A percentile compares a stretch with the other conserved stretches of the same genome.
Conservation (phyloP, 2,113 vertebrate genomes). For the Gobiocypris rarus region DNA sequence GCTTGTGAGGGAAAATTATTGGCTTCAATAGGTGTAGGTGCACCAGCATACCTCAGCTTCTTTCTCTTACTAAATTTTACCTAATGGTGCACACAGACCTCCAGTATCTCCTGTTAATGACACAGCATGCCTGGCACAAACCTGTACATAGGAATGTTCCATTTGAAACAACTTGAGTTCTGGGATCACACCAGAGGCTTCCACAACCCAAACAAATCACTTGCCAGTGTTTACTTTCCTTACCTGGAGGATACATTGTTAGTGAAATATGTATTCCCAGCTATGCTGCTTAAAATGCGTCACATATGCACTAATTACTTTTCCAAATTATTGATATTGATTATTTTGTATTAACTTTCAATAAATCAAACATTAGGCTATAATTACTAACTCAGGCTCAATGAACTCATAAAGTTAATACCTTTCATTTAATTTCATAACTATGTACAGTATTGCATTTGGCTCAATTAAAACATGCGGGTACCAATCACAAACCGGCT, state of each 20-base stretch:
- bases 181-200: not conserved
- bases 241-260: not conserved
- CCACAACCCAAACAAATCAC: not conserved
- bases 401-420: too few relatives aligned
- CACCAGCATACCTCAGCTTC: constrained; percentile 63
- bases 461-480: too few relatives aligned
- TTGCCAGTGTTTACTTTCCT: constrained; percentile 26
- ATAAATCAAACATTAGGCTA: too few relatives aligned
- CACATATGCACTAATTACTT: not conserved
- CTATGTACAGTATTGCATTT: too few relatives aligned
- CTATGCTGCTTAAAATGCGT: not conserved
- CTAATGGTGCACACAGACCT: constrained; percentile 58
- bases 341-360: too few relatives aligned
- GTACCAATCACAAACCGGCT: too few relatives aligned
- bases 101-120: constrained; percentile 71
- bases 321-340: not conserved
- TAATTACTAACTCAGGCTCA: too few relatives aligned
- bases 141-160: not conserved
- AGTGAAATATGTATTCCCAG: not conserved
- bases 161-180: not conserved
- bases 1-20: constrained; percentile 36
- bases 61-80: constrained; percentile 62
- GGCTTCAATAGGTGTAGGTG: constrained; percentile 59
- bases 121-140: constrained; percentile 62
- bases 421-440: too few relatives aligned